A percentile compares a stretch with the other conserved stretches of the same genome.
Evolutionary conservation across 2,888 invertebrate genomes (phyloP).

Genomic region (Apocheima hispidaria): DNA sequence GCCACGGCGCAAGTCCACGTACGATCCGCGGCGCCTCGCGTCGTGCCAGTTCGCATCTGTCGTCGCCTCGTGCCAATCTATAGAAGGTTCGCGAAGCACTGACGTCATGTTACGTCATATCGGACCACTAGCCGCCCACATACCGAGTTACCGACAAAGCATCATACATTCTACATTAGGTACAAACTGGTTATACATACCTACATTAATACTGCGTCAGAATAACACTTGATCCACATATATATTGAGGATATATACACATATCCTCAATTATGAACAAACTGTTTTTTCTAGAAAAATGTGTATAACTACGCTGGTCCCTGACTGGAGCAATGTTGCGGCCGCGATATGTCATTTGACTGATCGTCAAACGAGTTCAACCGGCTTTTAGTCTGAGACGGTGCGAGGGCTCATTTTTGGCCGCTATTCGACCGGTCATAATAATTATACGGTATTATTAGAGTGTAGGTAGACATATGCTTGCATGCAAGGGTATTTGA

Average conservation of each 20-base stretch:
- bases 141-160: constrained; percentile 26
- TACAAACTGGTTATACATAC: neutral
- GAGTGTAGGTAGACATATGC: neutral
- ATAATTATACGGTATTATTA: neutral
- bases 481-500: constrained; percentile 15
- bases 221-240: constrained; percentile 6
- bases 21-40: neutral
- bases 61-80: constrained; percentile 46
- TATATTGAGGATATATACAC: too few relatives aligned
- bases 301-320: constrained; percentile 32
- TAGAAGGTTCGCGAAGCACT: constrained; percentile 66
- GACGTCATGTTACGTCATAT: constrained; percentile 66
- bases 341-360: constrained; percentile 50
- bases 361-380: constrained; percentile 52
- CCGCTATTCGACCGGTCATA: constrained; percentile 16
- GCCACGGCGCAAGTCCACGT: constrained; percentile 16
- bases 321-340: constrained; percentile 34
- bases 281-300: constrained; percentile 16
- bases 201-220: too few relatives aligned
- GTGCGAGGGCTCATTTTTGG: constrained; percentile 40
- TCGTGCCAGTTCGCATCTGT: constrained; percentile 46
- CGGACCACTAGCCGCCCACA: constrained; percentile 37
- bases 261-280: neutral
- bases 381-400: constrained; percentile 43
- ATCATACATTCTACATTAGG: constrained; percentile 12